Evolutionary conservation across 2,888 invertebrate genomes (phyloP), one percentile per base, ranked within the genome.

Genomic region (Dermolepida albohirtum): DNA sequence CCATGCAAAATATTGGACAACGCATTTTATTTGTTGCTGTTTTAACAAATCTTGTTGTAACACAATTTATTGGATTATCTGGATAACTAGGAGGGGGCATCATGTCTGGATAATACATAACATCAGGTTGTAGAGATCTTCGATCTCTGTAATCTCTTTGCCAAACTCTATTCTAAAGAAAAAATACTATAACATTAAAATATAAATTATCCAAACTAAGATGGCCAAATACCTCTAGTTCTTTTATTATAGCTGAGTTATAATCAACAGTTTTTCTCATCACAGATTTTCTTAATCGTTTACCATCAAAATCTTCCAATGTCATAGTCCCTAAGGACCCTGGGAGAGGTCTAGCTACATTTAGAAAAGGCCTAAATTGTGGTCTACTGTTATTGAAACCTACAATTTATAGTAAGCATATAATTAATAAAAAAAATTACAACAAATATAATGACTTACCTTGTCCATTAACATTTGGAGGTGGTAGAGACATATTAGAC

Each of bases 1-100:
- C 96, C 81, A 99, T 92, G 77, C 97, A 96, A 83, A 99, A 99
- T 78, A 99, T 97, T 0, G 99, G 99, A 85, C 99, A 99, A 75
- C 98, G 89, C 93, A 98, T 97, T 88, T 99, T 99, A 84, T 99
- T 99, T 65, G 98, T 98, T 7, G 99, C 98, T n/a, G 98, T 97
- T 84, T 99, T 94, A 6, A 99, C 98, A 84, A 98, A 98, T 78
- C 97, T 85, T 49, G 94, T 94, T 4, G 96, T 95, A 11, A 96
- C 96, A 74, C 97, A 95, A 86, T 99, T 99, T 75, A 96, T 96
- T 2, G 98, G 96, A 84, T 96, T 96, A 81, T 98, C 95, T 57
- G 93, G 89, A 81, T 96, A 94, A 76, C 94, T 93, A n/a, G 94
- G 92, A 1, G 98, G 98, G 44, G 98, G 98, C 80, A 96, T 87